A percentile compares a stretch with the other conserved stretches of the same genome.
phyloP scores from a whole-genome alignment of 2,113 vertebrate genomes.

The Hydrochoerus hydrochaeris region DNA sequence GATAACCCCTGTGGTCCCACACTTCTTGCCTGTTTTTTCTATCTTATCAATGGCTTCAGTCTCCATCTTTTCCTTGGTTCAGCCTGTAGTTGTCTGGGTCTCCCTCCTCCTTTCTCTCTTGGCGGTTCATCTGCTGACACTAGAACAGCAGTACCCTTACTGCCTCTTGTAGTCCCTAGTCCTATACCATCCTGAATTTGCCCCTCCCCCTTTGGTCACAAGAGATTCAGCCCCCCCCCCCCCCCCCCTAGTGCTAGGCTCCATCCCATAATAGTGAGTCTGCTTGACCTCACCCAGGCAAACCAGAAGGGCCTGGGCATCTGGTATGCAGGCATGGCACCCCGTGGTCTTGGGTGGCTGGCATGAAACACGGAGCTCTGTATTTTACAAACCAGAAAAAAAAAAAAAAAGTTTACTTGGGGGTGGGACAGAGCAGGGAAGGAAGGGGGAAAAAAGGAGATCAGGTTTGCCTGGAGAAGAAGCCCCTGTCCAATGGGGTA shows the following conservation, averaged over 20 bases:
- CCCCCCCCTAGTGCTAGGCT: slow-evolving; percentile 56
- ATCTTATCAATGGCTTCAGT: neutral
- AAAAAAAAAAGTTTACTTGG: neutral
- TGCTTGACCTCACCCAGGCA: slow-evolving; percentile 72
- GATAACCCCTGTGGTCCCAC: neutral
- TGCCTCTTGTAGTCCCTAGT: slow-evolving; percentile 65
- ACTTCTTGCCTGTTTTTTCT: slow-evolving; percentile 1
- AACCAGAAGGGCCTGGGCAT: slow-evolving; percentile 71
- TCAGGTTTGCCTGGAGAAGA: slow-evolving; percentile 55
- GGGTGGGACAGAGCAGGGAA: neutral
- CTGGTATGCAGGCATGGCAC: slow-evolving; percentile 72
- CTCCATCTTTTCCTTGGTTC: slow-evolving; percentile 38
- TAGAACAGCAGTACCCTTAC: slow-evolving; percentile 60
- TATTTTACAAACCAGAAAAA: neutral
- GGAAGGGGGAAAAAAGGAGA: neutral
- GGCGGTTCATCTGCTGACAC: slow-evolving; percentile 77
- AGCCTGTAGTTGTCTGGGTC: slow-evolving; percentile 8
- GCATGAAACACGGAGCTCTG: slow-evolving; percentile 63
- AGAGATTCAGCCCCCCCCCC: slow-evolving; percentile 44
- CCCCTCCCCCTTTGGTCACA: neutral
- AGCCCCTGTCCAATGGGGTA: slow-evolving; percentile 34
- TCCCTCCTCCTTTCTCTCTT: slow-evolving; percentile 46
- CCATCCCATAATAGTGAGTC: slow-evolving; percentile 73
- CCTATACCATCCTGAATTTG: slow-evolving; percentile 46
- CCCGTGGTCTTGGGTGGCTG: slow-evolving; percentile 68